Conservation (phyloP, 2,797 vertebrate genomes). For the Chlorospingus semifuscus region DNA sequence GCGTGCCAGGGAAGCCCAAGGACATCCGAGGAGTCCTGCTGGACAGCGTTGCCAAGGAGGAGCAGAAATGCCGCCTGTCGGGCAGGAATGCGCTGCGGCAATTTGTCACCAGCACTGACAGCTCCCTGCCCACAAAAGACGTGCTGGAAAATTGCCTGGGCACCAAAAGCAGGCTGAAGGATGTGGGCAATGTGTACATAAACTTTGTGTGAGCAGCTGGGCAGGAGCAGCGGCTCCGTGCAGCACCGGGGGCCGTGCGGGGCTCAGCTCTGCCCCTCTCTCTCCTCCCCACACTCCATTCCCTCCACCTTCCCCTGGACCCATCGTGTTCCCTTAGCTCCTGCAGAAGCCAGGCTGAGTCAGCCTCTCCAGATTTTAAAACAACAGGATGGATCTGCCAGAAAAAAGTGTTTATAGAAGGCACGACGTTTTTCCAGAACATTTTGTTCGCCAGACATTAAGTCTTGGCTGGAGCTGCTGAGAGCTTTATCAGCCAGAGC, state of each 20-base stretch:
- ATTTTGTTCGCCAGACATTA: not conserved
- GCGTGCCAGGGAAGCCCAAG: conserved; percentile 65
- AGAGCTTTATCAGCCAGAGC: not conserved
- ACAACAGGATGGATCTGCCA: not conserved
- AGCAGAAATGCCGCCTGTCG: not conserved
- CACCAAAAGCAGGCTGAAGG: not conserved
- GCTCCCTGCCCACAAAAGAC: conserved; percentile 52
- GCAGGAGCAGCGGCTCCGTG: not conserved
- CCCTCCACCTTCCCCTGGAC: not conserved
- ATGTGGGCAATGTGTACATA: conserved; percentile 45
- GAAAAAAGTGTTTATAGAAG: not conserved
- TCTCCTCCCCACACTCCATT: accelerated
- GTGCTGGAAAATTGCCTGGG: conserved; percentile 53
- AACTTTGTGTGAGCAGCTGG: conserved; percentile 39
- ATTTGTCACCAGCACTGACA: conserved; percentile 43
- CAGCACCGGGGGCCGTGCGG: accelerated
- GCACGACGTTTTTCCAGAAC: not conserved
- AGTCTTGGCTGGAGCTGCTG: not conserved
- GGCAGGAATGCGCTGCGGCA: not conserved
- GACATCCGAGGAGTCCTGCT: conserved; percentile 59
- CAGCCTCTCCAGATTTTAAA: not conserved
- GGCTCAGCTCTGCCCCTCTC: not conserved
- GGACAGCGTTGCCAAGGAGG: conserved; percentile 47
- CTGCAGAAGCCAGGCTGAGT: not conserved
- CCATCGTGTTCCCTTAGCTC: not conserved